A percentile compares a stretch with the other conserved stretches of the same genome.
Evolutionary conservation across 2,888 invertebrate genomes (phyloP).

Genomic region (Harmothoe impar): DNA sequence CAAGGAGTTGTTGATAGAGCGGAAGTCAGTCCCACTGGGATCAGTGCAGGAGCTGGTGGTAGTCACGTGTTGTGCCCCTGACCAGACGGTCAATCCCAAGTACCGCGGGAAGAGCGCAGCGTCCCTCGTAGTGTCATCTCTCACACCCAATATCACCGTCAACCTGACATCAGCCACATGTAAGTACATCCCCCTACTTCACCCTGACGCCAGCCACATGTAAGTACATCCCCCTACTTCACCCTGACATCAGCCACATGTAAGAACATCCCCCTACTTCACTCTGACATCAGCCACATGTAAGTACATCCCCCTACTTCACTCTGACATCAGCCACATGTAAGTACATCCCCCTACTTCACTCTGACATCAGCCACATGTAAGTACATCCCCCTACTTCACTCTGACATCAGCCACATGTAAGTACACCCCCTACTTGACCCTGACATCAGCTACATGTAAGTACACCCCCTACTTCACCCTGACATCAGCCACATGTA

Average conservation of each 20-base stretch:
- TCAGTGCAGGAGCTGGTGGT: slow-evolving; percentile 72
- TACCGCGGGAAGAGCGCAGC: slow-evolving; percentile 69
- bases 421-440: no score
- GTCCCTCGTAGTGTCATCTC: slow-evolving; percentile 63
- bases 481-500: slow-evolving; percentile 65
- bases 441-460: no score
- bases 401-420: no score
- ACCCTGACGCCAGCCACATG: no score
- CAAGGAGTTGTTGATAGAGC: background rate
- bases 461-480: slow-evolving; percentile 41
- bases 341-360: no score
- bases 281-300: no score
- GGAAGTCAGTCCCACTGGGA: background rate
- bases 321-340: no score
- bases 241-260: background rate
- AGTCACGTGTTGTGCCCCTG: slow-evolving; percentile 73
- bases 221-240: no score
- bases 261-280: no score
- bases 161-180: slow-evolving; percentile 65
- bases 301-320: no score
- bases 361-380: no score
- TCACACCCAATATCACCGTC: slow-evolving; percentile 60
- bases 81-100: slow-evolving; percentile 58
- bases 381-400: no score
- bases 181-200: slow-evolving; percentile 53